Percentiles rank a stretch among this genome's conserved stretches.
Conservation (phyloP, 2,113 vertebrate genomes). For the Misgurnus anguillicaudatus region DNA sequence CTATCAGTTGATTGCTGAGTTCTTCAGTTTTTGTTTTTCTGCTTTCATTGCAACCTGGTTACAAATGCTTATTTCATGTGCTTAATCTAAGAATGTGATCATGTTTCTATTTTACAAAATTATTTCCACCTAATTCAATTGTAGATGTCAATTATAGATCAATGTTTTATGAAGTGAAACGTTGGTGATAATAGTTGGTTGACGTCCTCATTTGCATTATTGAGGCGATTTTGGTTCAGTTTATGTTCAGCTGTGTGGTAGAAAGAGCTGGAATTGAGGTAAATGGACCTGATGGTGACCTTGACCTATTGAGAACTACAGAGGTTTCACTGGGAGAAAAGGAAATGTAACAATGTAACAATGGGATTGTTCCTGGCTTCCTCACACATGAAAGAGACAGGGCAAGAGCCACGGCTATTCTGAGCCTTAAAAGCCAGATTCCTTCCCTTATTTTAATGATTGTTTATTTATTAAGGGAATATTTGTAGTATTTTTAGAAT, state of each 20-base stretch:
- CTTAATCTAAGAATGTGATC: too few relatives aligned
- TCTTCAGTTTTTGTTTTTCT: too few relatives aligned
- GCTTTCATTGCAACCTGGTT: too few relatives aligned
- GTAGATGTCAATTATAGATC: neutral
- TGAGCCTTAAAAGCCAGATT: conserved; percentile 72
- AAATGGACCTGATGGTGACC: conserved; percentile 63
- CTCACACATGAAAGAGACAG: conserved; percentile 76
- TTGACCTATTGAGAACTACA: conserved; percentile 73
- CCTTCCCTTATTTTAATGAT: conserved; percentile 71
- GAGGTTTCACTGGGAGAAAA: conserved; percentile 72
- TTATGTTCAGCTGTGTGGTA: neutral
- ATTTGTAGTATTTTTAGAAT: conserved; percentile 73
- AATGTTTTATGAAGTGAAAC: neutral
- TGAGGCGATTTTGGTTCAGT: neutral
- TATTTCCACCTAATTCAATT: too few relatives aligned
- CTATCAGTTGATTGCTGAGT: too few relatives aligned
- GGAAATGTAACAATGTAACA: conserved; percentile 85
- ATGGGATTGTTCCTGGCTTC: conserved; percentile 80
- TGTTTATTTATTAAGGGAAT: conserved; percentile 74
- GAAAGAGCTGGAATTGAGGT: conserved; percentile 30
- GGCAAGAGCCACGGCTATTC: conserved; percentile 71
- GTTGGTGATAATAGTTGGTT: neutral
- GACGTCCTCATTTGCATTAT: conserved; percentile 44
- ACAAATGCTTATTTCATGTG: too few relatives aligned
- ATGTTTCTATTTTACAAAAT: too few relatives aligned